Conservation (phyloP, 2,888 invertebrate species). For the Lottia scabra region DNA sequence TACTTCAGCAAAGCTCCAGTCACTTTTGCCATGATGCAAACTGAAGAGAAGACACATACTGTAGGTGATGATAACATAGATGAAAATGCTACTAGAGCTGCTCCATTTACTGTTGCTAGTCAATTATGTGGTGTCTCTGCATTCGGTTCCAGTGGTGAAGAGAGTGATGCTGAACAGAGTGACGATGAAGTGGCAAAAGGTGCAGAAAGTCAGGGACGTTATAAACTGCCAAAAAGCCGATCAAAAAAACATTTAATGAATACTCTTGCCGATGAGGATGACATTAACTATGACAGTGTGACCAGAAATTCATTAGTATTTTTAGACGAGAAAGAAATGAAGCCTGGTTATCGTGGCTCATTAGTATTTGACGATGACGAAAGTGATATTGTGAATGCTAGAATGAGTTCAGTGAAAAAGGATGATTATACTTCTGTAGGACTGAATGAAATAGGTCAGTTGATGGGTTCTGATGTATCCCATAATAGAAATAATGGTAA, state of each 20-base stretch:
- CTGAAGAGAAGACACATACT: constrained; percentile 60
- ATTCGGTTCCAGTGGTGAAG: constrained; percentile 92
- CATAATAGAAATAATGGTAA: neutral
- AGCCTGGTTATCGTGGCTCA: constrained; percentile 48
- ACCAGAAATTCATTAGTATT: constrained; percentile 52
- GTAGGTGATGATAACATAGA: constrained; percentile 59
- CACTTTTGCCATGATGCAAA: constrained; percentile 58
- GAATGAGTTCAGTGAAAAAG: constrained; percentile 16
- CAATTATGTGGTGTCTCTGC: constrained; percentile 90
- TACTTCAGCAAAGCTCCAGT: constrained; percentile 49
- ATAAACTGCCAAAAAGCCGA: constrained; percentile 41
- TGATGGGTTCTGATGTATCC: neutral
- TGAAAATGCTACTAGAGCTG: constrained; percentile 67
- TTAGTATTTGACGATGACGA: constrained; percentile 57
- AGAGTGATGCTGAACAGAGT: constrained; percentile 50
- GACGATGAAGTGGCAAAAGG: constrained; percentile 45
- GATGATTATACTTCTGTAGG: constrained; percentile 18
- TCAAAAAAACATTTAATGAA: constrained; percentile 45
- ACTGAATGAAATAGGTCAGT: constrained; percentile 3
- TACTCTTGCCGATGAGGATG: constrained; percentile 58
- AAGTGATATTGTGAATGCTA: constrained; percentile 32
- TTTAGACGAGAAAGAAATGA: constrained; percentile 48
- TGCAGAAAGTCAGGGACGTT: constrained; percentile 40
- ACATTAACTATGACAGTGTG: constrained; percentile 52
- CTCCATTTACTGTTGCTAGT: constrained; percentile 84